Evolutionary conservation across 1,140 invertebrate species (phyloP).

Genomic region (Drosophila melanogaster): Release_6_plus_ISO1_MT NC_004354.4:335001-335500

Average conservation of each 20-base stretch:
- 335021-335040: too few relatives aligned
- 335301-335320: neutral
- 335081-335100: too few relatives aligned
- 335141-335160: too few relatives aligned
- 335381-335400: conserved; percentile 25
- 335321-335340: conserved; percentile 10
- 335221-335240: conserved; percentile 51
- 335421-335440: conserved; percentile 14
- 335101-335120: too few relatives aligned
- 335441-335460: conserved; percentile 31
- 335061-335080: too few relatives aligned
- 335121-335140: too few relatives aligned
- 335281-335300: conserved; percentile 18
- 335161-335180: neutral
- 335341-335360: conserved; percentile 8
- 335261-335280: neutral
- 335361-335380: conserved; percentile 14
- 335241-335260: conserved; percentile 16
- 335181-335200: neutral
- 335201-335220: conserved; percentile 35
- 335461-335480: conserved; percentile 13
- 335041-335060: too few relatives aligned
- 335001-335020: too few relatives aligned
- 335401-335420: conserved; percentile 28
- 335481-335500: conserved; percentile 19